Evolutionary conservation across 2,113 vertebrate species (phyloP).

Genomic region (Bungarus multicinctus): DNA sequence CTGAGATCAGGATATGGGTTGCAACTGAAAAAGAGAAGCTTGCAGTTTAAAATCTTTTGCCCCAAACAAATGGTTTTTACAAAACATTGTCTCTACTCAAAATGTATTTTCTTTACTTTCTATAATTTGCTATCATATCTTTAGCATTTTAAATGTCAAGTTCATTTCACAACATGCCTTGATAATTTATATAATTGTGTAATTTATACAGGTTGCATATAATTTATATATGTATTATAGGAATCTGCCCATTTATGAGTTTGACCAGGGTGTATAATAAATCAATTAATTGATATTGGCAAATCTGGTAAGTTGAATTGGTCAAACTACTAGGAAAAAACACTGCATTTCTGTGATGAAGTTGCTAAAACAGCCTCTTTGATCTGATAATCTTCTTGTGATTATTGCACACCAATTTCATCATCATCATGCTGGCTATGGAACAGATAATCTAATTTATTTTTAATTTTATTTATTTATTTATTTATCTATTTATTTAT

Average conservation of each 20-base stretch:
- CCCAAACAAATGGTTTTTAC: slow-evolving; percentile 48
- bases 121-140: slow-evolving; percentile 29
- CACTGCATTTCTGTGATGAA: neutral
- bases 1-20: slow-evolving; percentile 58
- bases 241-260: slow-evolving; percentile 8
- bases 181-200: neutral
- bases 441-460: neutral
- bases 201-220: neutral
- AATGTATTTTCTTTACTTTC: slow-evolving; percentile 50
- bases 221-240: neutral
- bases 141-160: slow-evolving; percentile 15
- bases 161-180: slow-evolving; percentile 33
- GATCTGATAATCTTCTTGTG: neutral
- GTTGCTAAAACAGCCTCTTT: neutral
- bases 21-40: slow-evolving; percentile 51
- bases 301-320: neutral
- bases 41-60: slow-evolving; percentile 47
- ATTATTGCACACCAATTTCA: neutral
- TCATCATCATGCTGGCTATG: neutral
- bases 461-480: too few relatives aligned
- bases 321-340: neutral
- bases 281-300: rapidly evolving
- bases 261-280: neutral
- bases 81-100: slow-evolving; percentile 26
- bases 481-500: too few relatives aligned